A percentile compares a stretch with the other conserved stretches of the same genome.
These are phyloP conservation scores for Papilio glaucus DNA, from an alignment of 1,140 invertebrate species.

Conservation along the genomic window DNA sequence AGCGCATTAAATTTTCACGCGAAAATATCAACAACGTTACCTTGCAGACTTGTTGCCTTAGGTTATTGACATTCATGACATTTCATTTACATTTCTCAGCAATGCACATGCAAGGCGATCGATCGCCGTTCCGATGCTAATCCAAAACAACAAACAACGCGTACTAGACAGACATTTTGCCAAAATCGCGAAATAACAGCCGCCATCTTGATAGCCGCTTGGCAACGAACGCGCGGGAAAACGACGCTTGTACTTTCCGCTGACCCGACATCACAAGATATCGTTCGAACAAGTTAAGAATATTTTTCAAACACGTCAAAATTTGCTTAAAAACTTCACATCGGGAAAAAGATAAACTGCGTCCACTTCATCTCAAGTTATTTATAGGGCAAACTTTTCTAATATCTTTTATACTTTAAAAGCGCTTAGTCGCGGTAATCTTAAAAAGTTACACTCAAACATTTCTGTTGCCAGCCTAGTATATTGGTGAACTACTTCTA, in stretches of 20 bases:
- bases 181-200: slow-evolving; percentile 24
- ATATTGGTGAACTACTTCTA: background rate
- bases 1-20: background rate
- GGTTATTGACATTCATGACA: background rate
- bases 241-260: slow-evolving; percentile 21
- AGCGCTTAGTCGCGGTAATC: background rate
- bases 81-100: background rate
- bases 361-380: slow-evolving; percentile 27
- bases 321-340: slow-evolving; percentile 19
- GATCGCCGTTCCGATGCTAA: slow-evolving; percentile 22
- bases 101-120: slow-evolving; percentile 18
- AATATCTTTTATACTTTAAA: slow-evolving; percentile 16
- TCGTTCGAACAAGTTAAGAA: background rate
- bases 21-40: background rate
- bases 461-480: slow-evolving; percentile 1
- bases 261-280: slow-evolving; percentile 9
- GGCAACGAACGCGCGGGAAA: slow-evolving; percentile 23
- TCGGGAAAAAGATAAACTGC: slow-evolving; percentile 29
- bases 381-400: slow-evolving; percentile 32
- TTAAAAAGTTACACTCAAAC: background rate
- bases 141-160: slow-evolving; percentile 30
- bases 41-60: background rate
- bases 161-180: slow-evolving; percentile 26
- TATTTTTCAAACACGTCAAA: slow-evolving; percentile 33
- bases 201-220: slow-evolving; percentile 30